phyloP scores from a whole-genome alignment of 2,797 vertebrate species.

The Hafferia zeledoni region DNA sequence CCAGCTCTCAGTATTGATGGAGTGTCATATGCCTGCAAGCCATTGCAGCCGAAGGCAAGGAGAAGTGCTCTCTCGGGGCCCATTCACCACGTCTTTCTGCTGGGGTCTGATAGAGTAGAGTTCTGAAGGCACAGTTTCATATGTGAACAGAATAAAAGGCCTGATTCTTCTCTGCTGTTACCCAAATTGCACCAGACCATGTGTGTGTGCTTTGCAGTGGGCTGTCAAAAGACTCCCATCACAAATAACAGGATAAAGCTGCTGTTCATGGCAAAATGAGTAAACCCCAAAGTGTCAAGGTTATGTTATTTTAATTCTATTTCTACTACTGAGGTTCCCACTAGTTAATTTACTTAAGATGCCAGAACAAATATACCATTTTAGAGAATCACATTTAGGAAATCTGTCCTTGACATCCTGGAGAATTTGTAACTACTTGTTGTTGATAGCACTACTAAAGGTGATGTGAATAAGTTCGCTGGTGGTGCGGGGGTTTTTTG shows the following conservation, averaged over 20 bases:
- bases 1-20: constrained; percentile 79
- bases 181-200: background rate
- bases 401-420: background rate
- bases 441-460: background rate
- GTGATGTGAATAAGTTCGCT: background rate
- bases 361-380: background rate
- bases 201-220: background rate
- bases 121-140: constrained; percentile 58
- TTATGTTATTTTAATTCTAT: constrained; percentile 10
- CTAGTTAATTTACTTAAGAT: constrained; percentile 25
- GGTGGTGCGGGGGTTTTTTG: background rate
- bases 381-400: background rate
- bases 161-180: background rate
- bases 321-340: background rate
- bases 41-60: constrained; percentile 63
- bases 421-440: background rate
- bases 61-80: constrained; percentile 71
- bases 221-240: background rate
- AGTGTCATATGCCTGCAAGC: constrained; percentile 69
- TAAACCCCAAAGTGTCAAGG: background rate
- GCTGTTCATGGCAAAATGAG: constrained; percentile 29
- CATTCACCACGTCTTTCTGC: constrained; percentile 69
- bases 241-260: constrained; percentile 63
- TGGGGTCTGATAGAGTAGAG: constrained; percentile 64
- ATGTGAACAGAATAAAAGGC: constrained; percentile 3